Percentiles rank a stretch among this genome's conserved stretches.
phyloP scores from a whole-genome alignment of 2,113 vertebrate species.

The Myiagra hebetior region DNA sequence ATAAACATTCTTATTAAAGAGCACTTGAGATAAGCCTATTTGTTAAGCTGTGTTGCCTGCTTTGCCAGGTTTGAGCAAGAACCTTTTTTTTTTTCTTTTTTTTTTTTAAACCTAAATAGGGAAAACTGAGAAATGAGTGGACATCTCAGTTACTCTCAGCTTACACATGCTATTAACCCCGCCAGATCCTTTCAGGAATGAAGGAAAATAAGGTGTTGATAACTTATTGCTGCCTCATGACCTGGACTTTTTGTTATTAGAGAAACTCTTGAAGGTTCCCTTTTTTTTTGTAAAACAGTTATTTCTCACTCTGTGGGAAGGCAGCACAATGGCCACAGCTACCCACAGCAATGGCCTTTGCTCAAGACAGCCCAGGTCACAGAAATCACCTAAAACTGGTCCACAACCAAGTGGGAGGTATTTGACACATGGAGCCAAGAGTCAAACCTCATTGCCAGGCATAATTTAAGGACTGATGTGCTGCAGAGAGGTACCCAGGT shows the following conservation, averaged over 20 bases:
- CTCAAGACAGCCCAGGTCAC: not conserved
- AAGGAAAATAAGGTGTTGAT: not conserved
- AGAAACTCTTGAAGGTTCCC: not conserved
- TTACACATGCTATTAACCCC: not conserved
- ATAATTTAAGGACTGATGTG: not conserved
- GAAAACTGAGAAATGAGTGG: not conserved
- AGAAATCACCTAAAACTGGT: not conserved
- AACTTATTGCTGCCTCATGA: not conserved
- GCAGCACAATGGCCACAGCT: not conserved
- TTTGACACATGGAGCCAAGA: fast-evolving
- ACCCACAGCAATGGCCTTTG: not conserved
- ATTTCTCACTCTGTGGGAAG: not conserved
- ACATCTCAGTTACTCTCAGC: not conserved
- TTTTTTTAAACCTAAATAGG: not conserved
- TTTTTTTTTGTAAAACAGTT: not conserved
- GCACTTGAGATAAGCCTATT: constrained; percentile 59
- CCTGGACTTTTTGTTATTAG: not conserved
- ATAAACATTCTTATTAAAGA: constrained; percentile 51
- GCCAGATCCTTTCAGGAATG: not conserved
- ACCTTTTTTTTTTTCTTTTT: not conserved
- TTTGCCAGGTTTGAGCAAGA: not conserved
- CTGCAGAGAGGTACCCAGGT: not conserved
- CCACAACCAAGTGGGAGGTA: not conserved
- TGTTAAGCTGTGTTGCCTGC: constrained; percentile 23
- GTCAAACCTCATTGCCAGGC: not conserved